Percentiles rank a stretch among this genome's conserved stretches.
Conservation (phyloP, 2,888 invertebrate species). For the Nowickia ferox region DNA sequence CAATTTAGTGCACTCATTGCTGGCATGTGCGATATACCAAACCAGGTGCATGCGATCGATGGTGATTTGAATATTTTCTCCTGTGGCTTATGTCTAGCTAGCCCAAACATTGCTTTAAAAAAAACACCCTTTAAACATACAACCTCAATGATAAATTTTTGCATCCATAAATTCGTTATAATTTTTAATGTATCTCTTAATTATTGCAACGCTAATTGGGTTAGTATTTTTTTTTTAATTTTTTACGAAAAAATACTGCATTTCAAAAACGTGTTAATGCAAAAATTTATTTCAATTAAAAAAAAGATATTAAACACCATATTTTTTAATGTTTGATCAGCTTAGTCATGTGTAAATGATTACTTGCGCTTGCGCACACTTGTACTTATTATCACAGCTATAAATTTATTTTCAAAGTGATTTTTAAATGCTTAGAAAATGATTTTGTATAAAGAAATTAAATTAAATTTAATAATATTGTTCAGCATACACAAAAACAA, state of each 20-base stretch:
- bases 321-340: conserved; percentile 46
- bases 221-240: conserved; percentile 3
- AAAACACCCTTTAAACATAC: too few relatives aligned
- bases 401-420: conserved; percentile 26
- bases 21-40: too few relatives aligned
- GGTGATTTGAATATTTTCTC: background rate
- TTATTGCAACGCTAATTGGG: conserved; percentile 4
- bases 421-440: conserved; percentile 38
- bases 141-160: conserved; percentile 1
- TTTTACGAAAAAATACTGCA: background rate
- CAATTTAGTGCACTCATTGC: too few relatives aligned
- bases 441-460: conserved; percentile 33
- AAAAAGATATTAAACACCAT: conserved; percentile 36
- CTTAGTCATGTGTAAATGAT: conserved; percentile 59
- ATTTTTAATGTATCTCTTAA: background rate
- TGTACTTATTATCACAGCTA: conserved; percentile 25
- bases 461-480: conserved; percentile 7
- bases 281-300: conserved; percentile 51
- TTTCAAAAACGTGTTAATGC: conserved; percentile 6
- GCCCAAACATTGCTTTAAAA: too few relatives aligned
- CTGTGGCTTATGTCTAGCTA: background rate
- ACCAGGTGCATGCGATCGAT: too few relatives aligned
- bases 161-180: background rate
- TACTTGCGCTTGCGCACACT: conserved; percentile 37
- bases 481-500: background rate